Conservation (phyloP, 2,113 vertebrate species). For the Calonectris borealis region DNA sequence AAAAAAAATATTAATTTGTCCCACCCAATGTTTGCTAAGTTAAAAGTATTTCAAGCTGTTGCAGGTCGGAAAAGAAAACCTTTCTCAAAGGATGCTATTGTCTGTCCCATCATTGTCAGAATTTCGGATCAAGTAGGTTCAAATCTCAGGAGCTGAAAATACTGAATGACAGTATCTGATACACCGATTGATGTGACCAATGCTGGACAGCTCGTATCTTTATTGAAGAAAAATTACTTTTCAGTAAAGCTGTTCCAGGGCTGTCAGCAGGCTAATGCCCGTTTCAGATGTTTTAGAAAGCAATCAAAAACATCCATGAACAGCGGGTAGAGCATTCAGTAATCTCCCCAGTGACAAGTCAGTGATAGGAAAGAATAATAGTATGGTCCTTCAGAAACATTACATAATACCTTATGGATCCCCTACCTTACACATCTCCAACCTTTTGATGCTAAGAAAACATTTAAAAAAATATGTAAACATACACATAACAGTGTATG, state of each 20-base stretch:
- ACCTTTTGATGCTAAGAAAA: background rate
- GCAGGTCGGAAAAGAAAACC: background rate
- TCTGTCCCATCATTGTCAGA: background rate
- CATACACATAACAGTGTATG: background rate
- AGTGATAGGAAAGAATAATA: background rate
- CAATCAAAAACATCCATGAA: background rate
- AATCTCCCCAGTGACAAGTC: background rate
- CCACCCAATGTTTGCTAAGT: background rate
- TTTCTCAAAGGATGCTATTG: background rate
- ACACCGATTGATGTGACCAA: background rate
- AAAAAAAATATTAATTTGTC: background rate
- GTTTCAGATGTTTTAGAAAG: background rate
- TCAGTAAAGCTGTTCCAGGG: background rate
- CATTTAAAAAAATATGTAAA: background rate
- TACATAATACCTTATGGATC: background rate
- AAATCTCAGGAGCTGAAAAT: background rate
- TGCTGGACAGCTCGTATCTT: background rate
- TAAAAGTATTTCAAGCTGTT: background rate
- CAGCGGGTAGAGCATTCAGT: background rate
- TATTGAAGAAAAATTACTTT: background rate
- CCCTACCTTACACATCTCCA: background rate
- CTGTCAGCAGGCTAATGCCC: background rate
- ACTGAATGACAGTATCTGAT: background rate
- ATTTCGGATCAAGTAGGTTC: background rate
- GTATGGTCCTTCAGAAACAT: background rate